Base-by-base conservation (phyloP, 2,797 vertebrate species). In the Hemibagrus guttatus region DNA sequence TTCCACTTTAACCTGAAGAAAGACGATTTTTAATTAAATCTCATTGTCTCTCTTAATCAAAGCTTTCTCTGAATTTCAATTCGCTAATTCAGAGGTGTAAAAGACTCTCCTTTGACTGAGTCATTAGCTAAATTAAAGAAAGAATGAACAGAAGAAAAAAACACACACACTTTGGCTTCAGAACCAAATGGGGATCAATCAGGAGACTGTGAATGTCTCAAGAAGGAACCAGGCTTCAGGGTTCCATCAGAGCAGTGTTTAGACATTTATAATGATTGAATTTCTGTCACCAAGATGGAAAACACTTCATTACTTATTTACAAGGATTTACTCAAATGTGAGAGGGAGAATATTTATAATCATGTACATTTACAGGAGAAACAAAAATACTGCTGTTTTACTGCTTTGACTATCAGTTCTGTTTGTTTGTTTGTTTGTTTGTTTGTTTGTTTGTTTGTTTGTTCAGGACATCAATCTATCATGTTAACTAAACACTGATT, bases 21-120 rank as follows among this genome's bases (percentile, higher is more conserved):
- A 89, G 84, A 79, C 64, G 26, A 63, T 69, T 88, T 80, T 88
- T 91, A 87, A 91, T 89, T 91, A 88, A 89, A 87, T 68, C 83
- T 84, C 82, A 69, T 89, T 88, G 85, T 88, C 69, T 89, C 76
- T 69, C 78, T 87, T 88, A 52, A 83, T 89, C 84, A 90, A 88
- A 88, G 85, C 83, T 19, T 42, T 83, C 58, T 72, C 49, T 46
- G 56, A 88, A 42, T 82, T 82, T 66, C 42, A 64, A 66, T 66
- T 63, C 46, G 3, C 23, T 64, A 81, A 87, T 86, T 87, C 42
- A 63, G n/a, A 64, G 85, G 66, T 58, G 72, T 66, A 82, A 85
- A 87, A 84, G 42, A 85, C 82, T 85, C 59, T 49, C 52, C 72
- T 69, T 79, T 78, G 85, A 84, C 63, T 6, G 46, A 5, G 71